Evolutionary conservation across 2,888 invertebrate species (phyloP).

Genomic region (Amaurobius ferox): DNA sequence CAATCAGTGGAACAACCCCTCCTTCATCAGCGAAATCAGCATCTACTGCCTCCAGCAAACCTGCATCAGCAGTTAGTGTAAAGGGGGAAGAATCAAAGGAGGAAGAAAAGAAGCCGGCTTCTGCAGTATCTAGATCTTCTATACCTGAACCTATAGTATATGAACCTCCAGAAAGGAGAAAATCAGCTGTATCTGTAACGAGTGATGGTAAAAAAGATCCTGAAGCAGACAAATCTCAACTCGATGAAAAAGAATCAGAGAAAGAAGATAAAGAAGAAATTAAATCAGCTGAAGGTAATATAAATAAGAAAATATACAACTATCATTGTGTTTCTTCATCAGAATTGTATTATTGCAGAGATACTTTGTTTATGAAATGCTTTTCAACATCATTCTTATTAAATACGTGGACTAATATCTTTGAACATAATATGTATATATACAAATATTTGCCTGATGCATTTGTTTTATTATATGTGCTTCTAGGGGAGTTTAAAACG

Average conservation of each 20-base stretch:
- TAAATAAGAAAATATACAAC: no score
- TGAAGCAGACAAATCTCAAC: background rate
- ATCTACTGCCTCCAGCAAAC: conserved; percentile 17
- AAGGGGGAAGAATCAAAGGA: background rate
- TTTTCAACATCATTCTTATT: no score
- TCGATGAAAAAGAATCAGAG: conserved; percentile 11
- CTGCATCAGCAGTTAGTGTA: conserved; percentile 19
- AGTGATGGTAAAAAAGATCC: conserved; percentile 21
- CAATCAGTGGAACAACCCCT: conserved; percentile 12
- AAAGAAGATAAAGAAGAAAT: background rate
- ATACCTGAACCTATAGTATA: conserved; percentile 58
- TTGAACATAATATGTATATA: no score
- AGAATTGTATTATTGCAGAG: no score
- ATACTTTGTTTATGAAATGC: background rate
- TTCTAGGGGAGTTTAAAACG: no score
- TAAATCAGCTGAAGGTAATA: background rate
- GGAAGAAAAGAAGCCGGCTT: conserved; percentile 35
- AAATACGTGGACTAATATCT: no score
- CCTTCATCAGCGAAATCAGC: conserved; percentile 23
- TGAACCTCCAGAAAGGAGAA: conserved; percentile 56
- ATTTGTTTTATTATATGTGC: no score
- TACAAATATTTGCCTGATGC: no score
- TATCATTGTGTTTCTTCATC: no score
- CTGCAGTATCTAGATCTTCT: conserved; percentile 51
- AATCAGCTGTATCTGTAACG: conserved; percentile 29